Base-by-base conservation (phyloP, 2,888 invertebrate genomes). In the Salticus scenicus region DNA sequence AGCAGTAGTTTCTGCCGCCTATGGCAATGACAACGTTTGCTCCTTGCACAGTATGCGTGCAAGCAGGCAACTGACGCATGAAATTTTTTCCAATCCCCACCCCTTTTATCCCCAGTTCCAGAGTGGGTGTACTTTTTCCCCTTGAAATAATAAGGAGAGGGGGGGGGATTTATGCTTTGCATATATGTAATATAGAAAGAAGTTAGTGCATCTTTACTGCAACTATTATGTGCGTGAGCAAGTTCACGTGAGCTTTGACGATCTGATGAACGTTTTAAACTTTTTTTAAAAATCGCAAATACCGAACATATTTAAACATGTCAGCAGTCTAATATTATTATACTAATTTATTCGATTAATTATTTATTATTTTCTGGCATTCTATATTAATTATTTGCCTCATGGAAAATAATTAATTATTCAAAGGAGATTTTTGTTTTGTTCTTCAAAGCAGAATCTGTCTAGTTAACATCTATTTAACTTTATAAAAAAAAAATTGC, bases 21-120 rank as follows among this genome's bases (percentile, higher is more conserved):
- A 47, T 66, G 71, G 82, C 82, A 82, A 82, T 82, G 82, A 75
- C 82, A 82, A 66, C 71, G 75, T 76, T 81, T 67, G 81, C 81
- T 70, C 72, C 81, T 69, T 28, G n/a, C n/a, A n/a, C n/a, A 41
- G 70, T 37, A 81, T 82, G 70, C 76, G 69, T 81, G 81, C 81
- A 76, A 63, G 80, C 73, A 64, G 73, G 67, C 73, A 80, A 67
- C 82, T 82, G 82, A 82, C 76, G 75, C 82, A 82, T 71, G 82
- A 71, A 82, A 76, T 66, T 80, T 80, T 80, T 80, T 73, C 80
- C 67, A 42, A 37, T 78, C 78, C 67, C 71, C 24, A 41, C 70
- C 70, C 37, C 31, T 64, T 69, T 78, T 78, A 71, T 69, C 66
- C 69, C 33, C 51, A 47, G 33, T 33, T 76, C 76, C 31, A 14